Conservation (phyloP, 2,888 invertebrate species). For the Portevinia maculata region DNA sequence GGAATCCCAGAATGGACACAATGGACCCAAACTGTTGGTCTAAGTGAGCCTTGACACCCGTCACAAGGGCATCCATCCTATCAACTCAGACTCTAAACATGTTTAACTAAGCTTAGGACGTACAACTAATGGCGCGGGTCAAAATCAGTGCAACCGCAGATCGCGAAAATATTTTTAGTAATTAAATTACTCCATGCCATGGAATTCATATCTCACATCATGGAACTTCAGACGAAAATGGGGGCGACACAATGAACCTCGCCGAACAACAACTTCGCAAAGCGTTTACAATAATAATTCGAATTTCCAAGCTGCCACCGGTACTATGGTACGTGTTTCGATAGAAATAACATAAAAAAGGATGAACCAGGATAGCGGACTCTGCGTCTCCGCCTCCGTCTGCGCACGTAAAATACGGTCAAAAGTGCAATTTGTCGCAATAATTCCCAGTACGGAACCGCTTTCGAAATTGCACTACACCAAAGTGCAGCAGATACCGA, state of each 20-base stretch:
- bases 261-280: conserved; percentile 5
- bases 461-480: conserved; percentile 59
- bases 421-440: conserved; percentile 72
- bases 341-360: conserved; percentile 50
- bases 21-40: no score
- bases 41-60: no score
- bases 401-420: conserved; percentile 58
- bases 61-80: no score
- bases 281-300: conserved; percentile 14
- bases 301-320: conserved; percentile 21
- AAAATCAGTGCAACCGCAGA: neutral
- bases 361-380: conserved; percentile 42
- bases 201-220: conserved; percentile 14
- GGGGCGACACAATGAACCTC: conserved; percentile 35
- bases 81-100: no score
- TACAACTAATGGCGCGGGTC: neutral
- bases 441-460: conserved; percentile 56
- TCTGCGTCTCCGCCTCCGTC: neutral
- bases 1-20: no score
- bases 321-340: conserved; percentile 16
- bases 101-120: no score
- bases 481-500: conserved; percentile 45
- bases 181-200: conserved; percentile 28
- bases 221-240: conserved; percentile 3
- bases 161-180: neutral